Conservation (phyloP, 2,113 vertebrate genomes). For the Axis porcinus region DNA sequence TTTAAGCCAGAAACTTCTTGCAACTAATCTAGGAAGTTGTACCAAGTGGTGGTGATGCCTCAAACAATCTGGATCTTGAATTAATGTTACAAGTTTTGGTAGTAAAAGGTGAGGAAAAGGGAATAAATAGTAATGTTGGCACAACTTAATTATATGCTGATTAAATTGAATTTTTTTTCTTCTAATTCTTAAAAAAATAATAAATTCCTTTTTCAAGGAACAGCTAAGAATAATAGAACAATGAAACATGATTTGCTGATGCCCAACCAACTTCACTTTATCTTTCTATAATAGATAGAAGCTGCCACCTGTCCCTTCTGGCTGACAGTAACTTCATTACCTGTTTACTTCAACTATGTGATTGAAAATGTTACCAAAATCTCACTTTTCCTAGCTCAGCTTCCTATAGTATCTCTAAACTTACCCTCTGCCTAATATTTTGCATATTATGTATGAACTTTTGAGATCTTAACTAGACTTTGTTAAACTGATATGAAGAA, state of each 20-base stretch:
- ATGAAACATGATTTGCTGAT: background rate
- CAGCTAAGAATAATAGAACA: background rate
- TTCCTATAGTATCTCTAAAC: background rate
- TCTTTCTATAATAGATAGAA: background rate
- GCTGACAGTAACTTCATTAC: background rate
- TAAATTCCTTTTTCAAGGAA: background rate
- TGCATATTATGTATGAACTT: background rate
- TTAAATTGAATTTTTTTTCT: background rate
- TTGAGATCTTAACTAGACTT: background rate
- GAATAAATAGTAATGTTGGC: background rate
- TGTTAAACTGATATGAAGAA: background rate
- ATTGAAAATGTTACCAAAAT: background rate
- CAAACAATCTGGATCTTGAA: fast-evolving
- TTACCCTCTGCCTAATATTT: background rate
- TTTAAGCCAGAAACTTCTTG: background rate
- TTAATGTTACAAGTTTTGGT: background rate
- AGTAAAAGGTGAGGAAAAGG: fast-evolving
- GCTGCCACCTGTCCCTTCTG: background rate
- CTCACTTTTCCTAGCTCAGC: background rate
- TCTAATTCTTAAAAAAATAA: background rate
- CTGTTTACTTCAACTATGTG: background rate
- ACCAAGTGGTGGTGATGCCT: background rate
- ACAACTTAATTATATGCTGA: background rate
- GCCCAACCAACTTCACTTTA: background rate
- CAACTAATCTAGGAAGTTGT: background rate